Percentiles rank a stretch among this genome's conserved stretches.
Evolutionary conservation across 2,113 vertebrate genomes (phyloP).

Genomic region (Nothobranchius kuhntae): DNA sequence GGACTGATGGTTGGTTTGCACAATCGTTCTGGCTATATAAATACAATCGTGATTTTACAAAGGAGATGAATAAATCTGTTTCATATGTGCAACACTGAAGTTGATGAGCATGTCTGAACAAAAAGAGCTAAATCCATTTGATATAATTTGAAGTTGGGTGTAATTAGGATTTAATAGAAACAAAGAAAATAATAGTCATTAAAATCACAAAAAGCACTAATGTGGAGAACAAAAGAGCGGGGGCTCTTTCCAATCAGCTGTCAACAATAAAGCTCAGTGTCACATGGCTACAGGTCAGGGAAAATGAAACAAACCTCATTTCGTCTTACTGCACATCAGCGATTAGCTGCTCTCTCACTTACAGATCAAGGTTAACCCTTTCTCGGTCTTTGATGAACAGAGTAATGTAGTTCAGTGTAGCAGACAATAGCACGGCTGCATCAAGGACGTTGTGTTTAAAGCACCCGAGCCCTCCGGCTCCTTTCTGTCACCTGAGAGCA

Average conservation of each 20-base stretch:
- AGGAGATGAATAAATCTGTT: constrained; percentile 2
- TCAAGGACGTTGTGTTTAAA: background rate
- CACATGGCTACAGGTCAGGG: background rate
- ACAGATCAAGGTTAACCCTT: background rate
- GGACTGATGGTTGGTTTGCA: no score
- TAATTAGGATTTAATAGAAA: background rate
- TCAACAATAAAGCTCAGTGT: background rate
- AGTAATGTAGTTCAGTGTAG: background rate
- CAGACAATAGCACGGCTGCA: no score
- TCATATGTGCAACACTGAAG: background rate
- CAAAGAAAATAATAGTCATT: background rate
- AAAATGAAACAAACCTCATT: background rate
- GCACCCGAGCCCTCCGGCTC: no score
- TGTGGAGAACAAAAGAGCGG: background rate
- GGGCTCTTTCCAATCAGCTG: background rate
- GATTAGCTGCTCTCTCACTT: background rate
- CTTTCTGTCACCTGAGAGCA: background rate
- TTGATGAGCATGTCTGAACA: constrained; percentile 1
- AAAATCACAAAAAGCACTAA: background rate
- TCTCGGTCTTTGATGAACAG: background rate
- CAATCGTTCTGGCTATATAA: background rate
- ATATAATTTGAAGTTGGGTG: background rate
- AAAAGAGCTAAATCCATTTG: background rate
- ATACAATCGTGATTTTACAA: background rate
- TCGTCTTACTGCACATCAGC: background rate